Base-by-base conservation (phyloP, 2,888 invertebrate species). In the Adela reaumurella region DNA sequence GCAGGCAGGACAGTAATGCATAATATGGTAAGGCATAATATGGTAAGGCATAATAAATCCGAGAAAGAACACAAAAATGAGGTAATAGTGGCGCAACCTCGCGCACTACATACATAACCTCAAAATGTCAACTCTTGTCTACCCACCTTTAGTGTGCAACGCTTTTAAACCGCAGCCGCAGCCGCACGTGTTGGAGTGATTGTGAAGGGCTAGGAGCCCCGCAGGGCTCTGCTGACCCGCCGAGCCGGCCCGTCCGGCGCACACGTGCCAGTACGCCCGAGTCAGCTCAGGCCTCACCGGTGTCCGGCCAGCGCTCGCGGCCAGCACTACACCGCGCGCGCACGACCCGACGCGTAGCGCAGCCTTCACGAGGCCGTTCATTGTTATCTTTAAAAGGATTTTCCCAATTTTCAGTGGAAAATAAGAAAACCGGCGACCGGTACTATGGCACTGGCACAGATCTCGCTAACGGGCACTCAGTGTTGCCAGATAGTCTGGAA, bases 201-300 rank as follows among this genome's bases (percentile, higher is more conserved):
- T 82, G 53, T 81, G 76, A 17, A 84, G 68, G 17, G 76, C 69
- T 19, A 67, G 61, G 14, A 74, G 64, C 17, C 68, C 57, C 1
- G 62, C 57, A 14, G 35, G 11, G n/a, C 35, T 35, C 4, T 35
- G 35, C 35, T 24, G 65, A 56, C 24, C 71, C 70, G 55, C 71
- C 70, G 51, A 74, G 53, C 49, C 70, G 66, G 49, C 70, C 72
- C 16, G 76, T 73, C 70, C 68, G 61, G 73, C 79, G 56, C 78
- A 86, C 85, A 88, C 84, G 81, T 87, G 86, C 89, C 89, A 89
- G 60, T 90, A 72, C 56, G 85, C 85, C 56, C 90, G 77, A 0
- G 86, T 82, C 55, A 86, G 82, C 67, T 88, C 87, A 59, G 84
- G 82, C 66, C 86, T 85, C 46, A 74, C 70, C 17, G 77, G 72